Percentiles rank a stretch among this genome's conserved stretches.
Conservation (phyloP, 2,113 vertebrate species). For the Pontoporia blainvillei region DNA sequence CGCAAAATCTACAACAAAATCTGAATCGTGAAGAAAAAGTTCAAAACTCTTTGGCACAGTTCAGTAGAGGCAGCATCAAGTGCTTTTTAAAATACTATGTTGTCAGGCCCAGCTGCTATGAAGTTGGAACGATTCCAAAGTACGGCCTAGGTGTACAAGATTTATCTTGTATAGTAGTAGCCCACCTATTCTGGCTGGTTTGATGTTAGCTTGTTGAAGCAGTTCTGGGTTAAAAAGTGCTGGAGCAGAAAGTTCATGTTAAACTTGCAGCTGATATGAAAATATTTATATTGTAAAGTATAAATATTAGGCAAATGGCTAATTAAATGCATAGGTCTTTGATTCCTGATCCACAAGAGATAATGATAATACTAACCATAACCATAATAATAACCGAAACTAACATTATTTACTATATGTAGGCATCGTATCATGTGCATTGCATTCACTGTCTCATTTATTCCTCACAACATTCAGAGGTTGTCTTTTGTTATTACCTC, state of each 20-base stretch:
- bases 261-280: neutral
- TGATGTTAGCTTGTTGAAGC: neutral
- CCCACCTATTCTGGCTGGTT: neutral
- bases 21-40: slow-evolving; percentile 32
- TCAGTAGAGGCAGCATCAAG: neutral
- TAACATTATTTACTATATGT: neutral
- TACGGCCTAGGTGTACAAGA: neutral
- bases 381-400: neutral
- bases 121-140: neutral
- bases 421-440: neutral
- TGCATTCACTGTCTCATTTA: neutral
- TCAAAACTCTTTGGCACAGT: neutral
- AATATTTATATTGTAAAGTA: neutral
- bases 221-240: neutral
- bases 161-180: neutral
- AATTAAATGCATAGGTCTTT: slow-evolving; percentile 2
- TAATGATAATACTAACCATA: neutral
- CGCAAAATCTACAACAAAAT: slow-evolving; percentile 31
- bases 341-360: slow-evolving; percentile 33
- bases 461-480: neutral
- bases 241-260: neutral
- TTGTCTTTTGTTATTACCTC: neutral
- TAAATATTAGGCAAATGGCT: neutral
- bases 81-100: slow-evolving; percentile 7
- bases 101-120: neutral